Conservation (phyloP, 1,140 invertebrate species). For the Brachionus plicatilis region DNA sequence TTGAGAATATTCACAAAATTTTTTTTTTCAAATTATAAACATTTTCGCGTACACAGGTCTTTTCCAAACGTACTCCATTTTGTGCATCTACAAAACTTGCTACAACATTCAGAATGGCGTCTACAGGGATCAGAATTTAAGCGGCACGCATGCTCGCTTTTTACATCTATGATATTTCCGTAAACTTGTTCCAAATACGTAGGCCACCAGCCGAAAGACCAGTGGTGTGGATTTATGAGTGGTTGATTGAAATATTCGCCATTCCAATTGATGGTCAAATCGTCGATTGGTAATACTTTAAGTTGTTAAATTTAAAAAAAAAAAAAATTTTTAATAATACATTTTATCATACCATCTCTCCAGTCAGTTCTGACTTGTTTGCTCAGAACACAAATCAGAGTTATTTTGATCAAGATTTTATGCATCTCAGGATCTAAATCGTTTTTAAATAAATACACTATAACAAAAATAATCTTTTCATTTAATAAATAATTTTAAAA, state of each 20-base stretch:
- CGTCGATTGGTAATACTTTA: neutral
- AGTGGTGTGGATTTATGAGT: neutral
- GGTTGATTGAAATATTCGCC: neutral
- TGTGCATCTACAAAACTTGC: slow-evolving; percentile 29
- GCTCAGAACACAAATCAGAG: neutral
- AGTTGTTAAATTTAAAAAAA: neutral
- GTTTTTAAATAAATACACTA: too few species aligned
- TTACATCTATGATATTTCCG: neutral
- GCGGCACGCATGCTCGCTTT: neutral
- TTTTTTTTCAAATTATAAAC: neutral
- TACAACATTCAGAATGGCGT: slow-evolving; percentile 20
- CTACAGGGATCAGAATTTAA: slow-evolving; percentile 4
- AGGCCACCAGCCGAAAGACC: neutral
- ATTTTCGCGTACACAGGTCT: neutral
- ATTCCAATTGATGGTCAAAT: neutral
- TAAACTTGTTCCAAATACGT: neutral
- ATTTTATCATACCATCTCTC: neutral
- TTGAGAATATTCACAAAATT: too few species aligned
- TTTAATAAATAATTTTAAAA: neutral
- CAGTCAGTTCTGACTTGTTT: neutral
- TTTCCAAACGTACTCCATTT: neutral
- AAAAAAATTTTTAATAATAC: neutral
- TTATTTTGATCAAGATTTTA: neutral
- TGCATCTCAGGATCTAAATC: neutral
- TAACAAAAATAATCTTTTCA: neutral